Conservation (phyloP, 2,113 vertebrate species). For the Genyomyrus donnyi region DNA sequence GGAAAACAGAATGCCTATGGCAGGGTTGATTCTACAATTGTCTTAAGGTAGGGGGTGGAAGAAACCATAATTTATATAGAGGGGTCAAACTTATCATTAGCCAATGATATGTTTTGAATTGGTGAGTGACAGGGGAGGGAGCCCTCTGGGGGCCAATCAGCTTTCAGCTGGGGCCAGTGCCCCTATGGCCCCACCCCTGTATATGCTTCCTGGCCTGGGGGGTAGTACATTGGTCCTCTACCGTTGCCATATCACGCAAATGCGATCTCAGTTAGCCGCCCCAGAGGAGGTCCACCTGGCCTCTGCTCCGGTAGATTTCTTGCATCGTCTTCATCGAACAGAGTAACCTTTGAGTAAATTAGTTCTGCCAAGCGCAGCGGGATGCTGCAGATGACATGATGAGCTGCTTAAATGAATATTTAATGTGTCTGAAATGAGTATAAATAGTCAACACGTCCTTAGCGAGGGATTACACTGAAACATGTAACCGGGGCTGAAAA, state of each 20-base stretch:
- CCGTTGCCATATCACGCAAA: background rate
- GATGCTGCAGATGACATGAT: slow-evolving; percentile 8
- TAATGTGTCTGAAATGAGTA: slow-evolving; percentile 19
- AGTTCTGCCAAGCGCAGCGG: background rate
- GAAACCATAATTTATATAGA: background rate
- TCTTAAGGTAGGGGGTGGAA: background rate
- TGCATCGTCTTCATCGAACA: slow-evolving; percentile 6
- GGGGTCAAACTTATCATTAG: background rate
- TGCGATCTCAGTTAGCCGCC: background rate
- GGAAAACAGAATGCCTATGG: background rate
- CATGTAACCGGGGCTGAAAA: background rate
- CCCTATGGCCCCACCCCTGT: background rate
- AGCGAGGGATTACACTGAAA: background rate
- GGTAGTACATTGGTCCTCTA: background rate
- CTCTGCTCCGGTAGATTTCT: background rate
- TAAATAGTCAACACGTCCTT: slow-evolving; percentile 22
- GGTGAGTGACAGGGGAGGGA: background rate
- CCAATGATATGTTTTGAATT: background rate
- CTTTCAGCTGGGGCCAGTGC: background rate
- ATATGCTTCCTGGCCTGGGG: background rate
- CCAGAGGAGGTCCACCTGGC: background rate
- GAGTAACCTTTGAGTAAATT: slow-evolving; percentile 25
- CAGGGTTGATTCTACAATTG: background rate
- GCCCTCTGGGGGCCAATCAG: background rate
- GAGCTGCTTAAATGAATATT: slow-evolving; percentile 23